phyloP scores from a whole-genome alignment of 2,113 vertebrate genomes.

The Nicator chloris region DNA sequence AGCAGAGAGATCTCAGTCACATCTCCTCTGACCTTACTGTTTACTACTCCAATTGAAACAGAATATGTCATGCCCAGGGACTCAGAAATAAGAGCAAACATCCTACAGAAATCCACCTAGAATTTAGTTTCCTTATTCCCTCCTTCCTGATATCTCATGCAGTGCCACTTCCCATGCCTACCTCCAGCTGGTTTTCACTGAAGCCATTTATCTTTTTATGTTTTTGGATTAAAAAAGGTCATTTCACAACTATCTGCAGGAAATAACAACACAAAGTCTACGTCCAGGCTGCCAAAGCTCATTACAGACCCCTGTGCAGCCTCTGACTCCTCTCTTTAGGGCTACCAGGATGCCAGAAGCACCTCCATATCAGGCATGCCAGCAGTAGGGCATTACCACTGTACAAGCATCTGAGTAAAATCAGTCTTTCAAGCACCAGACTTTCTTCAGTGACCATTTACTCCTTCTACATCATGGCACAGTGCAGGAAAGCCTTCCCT shows the following conservation, averaged over 20 bases:
- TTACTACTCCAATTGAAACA: not conserved
- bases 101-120: not conserved
- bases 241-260: not conserved
- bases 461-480: not conserved
- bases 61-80: not conserved
- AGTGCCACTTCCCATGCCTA: not conserved
- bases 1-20: not conserved
- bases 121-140: not conserved
- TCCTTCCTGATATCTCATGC: not conserved
- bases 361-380: not conserved
- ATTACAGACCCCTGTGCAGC: not conserved
- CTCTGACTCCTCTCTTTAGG: not conserved
- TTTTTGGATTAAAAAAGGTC: not conserved
- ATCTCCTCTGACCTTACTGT: not conserved
- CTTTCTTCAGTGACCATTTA: not conserved
- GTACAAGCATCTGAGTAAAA: not conserved
- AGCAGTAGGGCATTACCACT: not conserved
- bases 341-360: not conserved
- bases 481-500: not conserved
- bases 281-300: not conserved
- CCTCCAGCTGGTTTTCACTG: not conserved
- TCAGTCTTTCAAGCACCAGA: not conserved
- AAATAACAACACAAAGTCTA: not conserved
- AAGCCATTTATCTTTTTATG: not conserved
- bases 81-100: not conserved